Evolutionary conservation across 1,140 invertebrate genomes (phyloP).

Genomic region (Drosophila repleta): DNA sequence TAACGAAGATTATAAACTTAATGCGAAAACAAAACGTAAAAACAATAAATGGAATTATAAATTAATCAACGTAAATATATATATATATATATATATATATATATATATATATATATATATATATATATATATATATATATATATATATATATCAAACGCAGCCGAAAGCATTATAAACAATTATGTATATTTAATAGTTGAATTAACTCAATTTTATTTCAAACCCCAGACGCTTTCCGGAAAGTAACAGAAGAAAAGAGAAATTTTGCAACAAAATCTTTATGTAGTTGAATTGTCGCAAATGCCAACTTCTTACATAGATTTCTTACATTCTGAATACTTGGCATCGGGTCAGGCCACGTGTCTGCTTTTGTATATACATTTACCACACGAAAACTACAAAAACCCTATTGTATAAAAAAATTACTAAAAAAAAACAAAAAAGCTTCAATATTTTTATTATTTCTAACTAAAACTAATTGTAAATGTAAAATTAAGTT

Average conservation of each 20-base stretch:
- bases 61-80: constrained; percentile 65
- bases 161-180: constrained; percentile 59
- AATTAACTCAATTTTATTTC: constrained; percentile 71
- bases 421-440: constrained; percentile 57
- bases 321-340: constrained; percentile 53
- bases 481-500: constrained; percentile 74
- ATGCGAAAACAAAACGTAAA: constrained; percentile 62
- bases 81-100: constrained; percentile 28
- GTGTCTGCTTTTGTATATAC: constrained; percentile 65
- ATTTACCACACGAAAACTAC: constrained; percentile 47
- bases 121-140: constrained; percentile 26
- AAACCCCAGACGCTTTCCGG: constrained; percentile 35
- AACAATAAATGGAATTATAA: constrained; percentile 81
- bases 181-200: constrained; percentile 69
- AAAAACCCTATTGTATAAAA: constrained; percentile 63
- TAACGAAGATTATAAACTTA: constrained; percentile 77
- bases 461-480: constrained; percentile 77
- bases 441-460: constrained; percentile 80
- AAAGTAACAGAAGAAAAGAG: constrained; percentile 4
- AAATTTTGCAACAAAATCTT: constrained; percentile 39
- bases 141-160: constrained; percentile 27
- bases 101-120: constrained; percentile 8
- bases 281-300: constrained; percentile 37
- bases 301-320: constrained; percentile 59
- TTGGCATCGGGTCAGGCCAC: constrained; percentile 45